Evolutionary conservation across 2,888 invertebrate species (phyloP).

Genomic region (Pelosia muscerda): DNA sequence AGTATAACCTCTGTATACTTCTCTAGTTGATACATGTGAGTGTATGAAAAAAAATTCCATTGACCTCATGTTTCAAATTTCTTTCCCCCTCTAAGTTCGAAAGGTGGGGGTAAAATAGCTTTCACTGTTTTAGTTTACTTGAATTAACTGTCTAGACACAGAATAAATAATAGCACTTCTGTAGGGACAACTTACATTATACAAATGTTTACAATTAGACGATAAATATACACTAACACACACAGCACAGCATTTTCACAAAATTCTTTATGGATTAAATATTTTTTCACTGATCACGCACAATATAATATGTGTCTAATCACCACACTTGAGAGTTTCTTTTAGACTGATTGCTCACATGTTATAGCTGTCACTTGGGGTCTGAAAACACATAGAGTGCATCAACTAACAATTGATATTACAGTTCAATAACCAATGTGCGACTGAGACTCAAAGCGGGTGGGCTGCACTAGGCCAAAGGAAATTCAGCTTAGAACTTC

Average conservation of each 20-base stretch:
- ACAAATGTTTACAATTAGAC: background rate
- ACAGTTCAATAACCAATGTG: conserved; percentile 4
- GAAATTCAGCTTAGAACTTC: conserved; percentile 1
- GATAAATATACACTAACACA: conserved; percentile 2
- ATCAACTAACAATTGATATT: background rate
- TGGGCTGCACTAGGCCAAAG: background rate
- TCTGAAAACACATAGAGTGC: background rate
- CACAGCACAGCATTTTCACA: conserved; percentile 2
- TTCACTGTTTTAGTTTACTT: background rate
- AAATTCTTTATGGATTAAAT: background rate
- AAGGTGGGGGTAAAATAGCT: background rate
- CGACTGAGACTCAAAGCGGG: background rate
- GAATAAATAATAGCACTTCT: conserved; percentile 1
- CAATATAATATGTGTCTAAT: background rate
- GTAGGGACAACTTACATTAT: background rate
- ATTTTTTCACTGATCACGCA: background rate
- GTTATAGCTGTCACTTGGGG: background rate
- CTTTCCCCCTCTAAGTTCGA: conserved; percentile 1
- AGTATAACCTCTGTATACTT: background rate
- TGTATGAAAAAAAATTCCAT: background rate
- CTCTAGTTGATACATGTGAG: background rate
- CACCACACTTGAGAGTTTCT: conserved; percentile 4
- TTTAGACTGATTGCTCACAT: background rate
- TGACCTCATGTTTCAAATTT: background rate
- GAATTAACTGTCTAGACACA: background rate